phyloP scores from a whole-genome alignment of 2,888 invertebrate genomes.

The Meiosimyza platycephala region DNA sequence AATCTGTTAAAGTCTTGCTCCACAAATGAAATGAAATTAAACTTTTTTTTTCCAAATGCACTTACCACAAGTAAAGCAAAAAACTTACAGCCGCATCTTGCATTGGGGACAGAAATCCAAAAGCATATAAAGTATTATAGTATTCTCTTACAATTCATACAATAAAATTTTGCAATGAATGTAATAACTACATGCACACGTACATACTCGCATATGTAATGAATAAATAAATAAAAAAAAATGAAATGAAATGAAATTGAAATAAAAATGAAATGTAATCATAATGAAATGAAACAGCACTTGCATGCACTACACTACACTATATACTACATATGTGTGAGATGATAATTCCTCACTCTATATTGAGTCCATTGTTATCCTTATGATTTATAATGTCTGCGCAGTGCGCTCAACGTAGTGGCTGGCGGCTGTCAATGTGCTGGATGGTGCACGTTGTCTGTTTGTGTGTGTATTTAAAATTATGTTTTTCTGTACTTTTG shows the following conservation, averaged over 20 bases:
- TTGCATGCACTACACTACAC: background rate
- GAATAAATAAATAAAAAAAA: conserved; percentile 11
- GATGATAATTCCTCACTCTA: conserved; percentile 44
- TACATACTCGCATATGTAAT: background rate
- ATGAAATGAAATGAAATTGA: background rate
- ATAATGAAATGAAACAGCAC: conserved; percentile 14
- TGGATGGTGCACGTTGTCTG: no score
- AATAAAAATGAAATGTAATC: conserved; percentile 1
- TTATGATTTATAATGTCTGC: conserved; percentile 61
- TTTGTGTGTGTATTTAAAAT: no score
- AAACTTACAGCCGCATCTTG: no score
- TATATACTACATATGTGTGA: no score
- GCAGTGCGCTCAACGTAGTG: no score
- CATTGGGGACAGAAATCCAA: background rate
- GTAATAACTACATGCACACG: background rate
- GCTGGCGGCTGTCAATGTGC: no score
- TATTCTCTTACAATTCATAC: background rate
- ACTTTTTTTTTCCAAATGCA: no score
- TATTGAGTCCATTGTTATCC: conserved; percentile 63
- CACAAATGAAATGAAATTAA: no score
- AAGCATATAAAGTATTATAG: conserved; percentile 13
- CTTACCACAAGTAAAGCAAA: no score
- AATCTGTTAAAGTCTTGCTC: no score
- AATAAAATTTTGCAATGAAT: conserved; percentile 5
- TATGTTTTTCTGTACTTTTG: conserved; percentile 50